phyloP scores from a whole-genome alignment of 2,113 vertebrate species.

The Ahaetulla prasina region DNA sequence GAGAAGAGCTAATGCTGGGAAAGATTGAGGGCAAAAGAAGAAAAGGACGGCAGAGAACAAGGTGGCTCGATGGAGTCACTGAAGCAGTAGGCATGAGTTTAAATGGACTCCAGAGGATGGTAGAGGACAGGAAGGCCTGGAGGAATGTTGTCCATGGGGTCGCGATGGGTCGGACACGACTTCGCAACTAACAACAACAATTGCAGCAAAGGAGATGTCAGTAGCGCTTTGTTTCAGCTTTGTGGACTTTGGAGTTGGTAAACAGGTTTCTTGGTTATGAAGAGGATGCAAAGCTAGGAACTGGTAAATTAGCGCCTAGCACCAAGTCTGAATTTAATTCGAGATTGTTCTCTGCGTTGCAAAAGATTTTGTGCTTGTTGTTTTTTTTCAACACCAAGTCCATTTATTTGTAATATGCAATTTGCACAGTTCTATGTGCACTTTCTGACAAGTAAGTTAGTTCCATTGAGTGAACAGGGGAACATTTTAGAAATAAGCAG shows the following conservation, averaged over 20 bases:
- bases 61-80: too few species aligned
- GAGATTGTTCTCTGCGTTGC: neutral
- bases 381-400: neutral
- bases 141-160: too few species aligned
- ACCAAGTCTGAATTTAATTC: neutral
- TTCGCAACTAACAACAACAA: too few species aligned
- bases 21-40: too few species aligned
- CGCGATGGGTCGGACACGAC: too few species aligned
- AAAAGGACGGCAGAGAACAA: too few species aligned
- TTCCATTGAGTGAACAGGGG: too few species aligned
- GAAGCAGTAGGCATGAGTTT: too few species aligned
- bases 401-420: neutral
- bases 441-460: neutral
- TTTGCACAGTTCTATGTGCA: neutral
- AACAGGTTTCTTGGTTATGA: neutral
- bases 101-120: too few species aligned
- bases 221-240: neutral
- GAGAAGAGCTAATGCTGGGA: too few species aligned
- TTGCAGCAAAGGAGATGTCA: neutral
- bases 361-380: neutral
- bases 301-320: neutral
- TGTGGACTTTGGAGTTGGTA: neutral
- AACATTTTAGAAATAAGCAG: neutral
- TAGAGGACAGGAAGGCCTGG: too few species aligned
- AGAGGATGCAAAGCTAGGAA: neutral